Base-by-base conservation (phyloP, 2,888 invertebrate genomes). In the Lepidonotus clava region DNA sequence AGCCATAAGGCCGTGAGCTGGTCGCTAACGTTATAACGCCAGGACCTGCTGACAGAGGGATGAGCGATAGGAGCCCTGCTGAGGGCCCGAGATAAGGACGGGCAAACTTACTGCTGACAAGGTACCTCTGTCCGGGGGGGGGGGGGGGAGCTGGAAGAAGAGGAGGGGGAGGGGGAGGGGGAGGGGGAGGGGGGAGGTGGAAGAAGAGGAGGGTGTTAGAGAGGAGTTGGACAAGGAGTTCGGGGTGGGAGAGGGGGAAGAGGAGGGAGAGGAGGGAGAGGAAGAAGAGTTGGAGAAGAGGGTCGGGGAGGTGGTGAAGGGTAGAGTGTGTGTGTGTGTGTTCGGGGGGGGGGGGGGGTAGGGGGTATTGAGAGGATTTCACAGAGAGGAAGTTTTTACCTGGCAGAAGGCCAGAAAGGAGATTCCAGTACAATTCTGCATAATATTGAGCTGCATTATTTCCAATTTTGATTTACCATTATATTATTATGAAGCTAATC, bases 101-200 rank as follows among this genome's bases (percentile, higher is more conserved):
- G 24, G 61, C 61, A 61, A 61, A 61, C 61, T 61, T 41, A 1
- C 11, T 76, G 40, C 76, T 40, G 76, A 76, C 76, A 38, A 76
- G n/a, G 40, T 34, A 34, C 76, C 76, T 76, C 38, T 76, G 38
- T 41, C 32, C n/a, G 76, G 28, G n/a, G 38, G 8, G n/a, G 21
- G 8, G 40, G 76, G 28, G n/a, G 28, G 2, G 4, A 32, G 67
- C n/a, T n/a, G n/a, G n/a, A 76, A 28, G 76, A 41, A 24, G 38
- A 11, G n/a, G 21, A 21, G 40, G 76, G 28, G n/a, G 28, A 1
- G 4, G 67, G 67, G 4, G 67, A 32, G 67, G 28, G 24, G 4
- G 67, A 32, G 67, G 6, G 14, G 6, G 28, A 2, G 8, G 6
- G 34, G 67, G 32, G 2, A 67, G 53, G 53, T 18, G 18, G 46